Conservation (phyloP, 1,140 invertebrate species). For the Centruroides sculpturatus region DNA sequence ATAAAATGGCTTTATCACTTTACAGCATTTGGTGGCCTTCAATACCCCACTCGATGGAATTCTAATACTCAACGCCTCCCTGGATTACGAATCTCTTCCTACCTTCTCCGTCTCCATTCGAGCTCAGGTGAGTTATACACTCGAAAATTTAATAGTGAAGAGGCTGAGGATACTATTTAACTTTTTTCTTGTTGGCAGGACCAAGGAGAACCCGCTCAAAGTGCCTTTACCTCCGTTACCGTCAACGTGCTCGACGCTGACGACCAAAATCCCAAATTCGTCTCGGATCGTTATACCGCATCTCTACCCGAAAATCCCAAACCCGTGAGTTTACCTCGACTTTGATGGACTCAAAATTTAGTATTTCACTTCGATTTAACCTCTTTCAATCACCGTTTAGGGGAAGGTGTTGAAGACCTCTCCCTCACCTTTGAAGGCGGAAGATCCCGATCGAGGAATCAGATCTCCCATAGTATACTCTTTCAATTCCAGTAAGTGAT, state of each 20-base stretch:
- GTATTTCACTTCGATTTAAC: background rate
- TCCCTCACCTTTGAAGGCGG: slow-evolving; percentile 47
- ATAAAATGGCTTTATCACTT: background rate
- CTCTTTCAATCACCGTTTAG: slow-evolving; percentile 17
- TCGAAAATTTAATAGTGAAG: too few relatives aligned
- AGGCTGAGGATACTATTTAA: background rate
- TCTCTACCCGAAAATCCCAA: slow-evolving; percentile 44
- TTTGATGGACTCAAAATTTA: background rate
- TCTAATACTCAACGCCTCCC: slow-evolving; percentile 54
- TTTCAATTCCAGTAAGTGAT: slow-evolving; percentile 33
- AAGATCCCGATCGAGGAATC: slow-evolving; percentile 67
- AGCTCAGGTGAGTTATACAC: slow-evolving; percentile 28
- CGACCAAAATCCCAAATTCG: slow-evolving; percentile 75
- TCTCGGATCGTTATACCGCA: slow-evolving; percentile 57
- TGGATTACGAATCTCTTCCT: slow-evolving; percentile 68
- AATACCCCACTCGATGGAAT: slow-evolving; percentile 73
- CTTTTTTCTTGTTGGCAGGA: slow-evolving; percentile 36
- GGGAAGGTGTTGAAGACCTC: slow-evolving; percentile 44
- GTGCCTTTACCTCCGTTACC: slow-evolving; percentile 53
- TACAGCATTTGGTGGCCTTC: slow-evolving; percentile 61
- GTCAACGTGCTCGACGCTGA: slow-evolving; percentile 77
- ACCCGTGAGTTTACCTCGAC: slow-evolving; percentile 31
- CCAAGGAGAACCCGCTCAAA: slow-evolving; percentile 60
- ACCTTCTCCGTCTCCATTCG: slow-evolving; percentile 65
- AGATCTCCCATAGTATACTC: slow-evolving; percentile 56